Base-by-base conservation (phyloP, 2,888 invertebrate genomes). In the Argynnis bischoffii region DNA sequence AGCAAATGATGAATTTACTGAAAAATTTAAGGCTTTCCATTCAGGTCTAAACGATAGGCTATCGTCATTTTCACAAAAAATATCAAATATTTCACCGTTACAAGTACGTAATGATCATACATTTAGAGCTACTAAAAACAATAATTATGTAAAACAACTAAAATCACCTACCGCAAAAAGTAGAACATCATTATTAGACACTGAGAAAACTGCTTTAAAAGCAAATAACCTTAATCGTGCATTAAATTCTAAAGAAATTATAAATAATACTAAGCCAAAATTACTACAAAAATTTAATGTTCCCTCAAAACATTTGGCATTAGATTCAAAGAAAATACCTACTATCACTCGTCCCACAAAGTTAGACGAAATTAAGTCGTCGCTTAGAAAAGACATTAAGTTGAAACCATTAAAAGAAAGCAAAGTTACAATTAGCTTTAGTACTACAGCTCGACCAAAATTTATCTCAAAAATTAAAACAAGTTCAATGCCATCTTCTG, bases 21-120 rank as follows among this genome's bases (percentile, higher is more conserved):
- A 90, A 64, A 90, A 86, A 75, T 71, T 92, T 14, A 80, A 82
- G 77, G 82, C 81, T 21, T 75, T 90, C 53, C 87, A 86, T 61
- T 75, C 78, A 26, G 88, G 89, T 76, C 79, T 90, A 5, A 86
- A 83, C 72, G 89, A 89, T 67, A 82, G 86, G 41, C 72, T 75
- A 88, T 69, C 85, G 80, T 47, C 83, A 83, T 54, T 79, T 78
- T 74, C 72, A 60, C 66, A 69, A 63, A 63, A 69, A 70, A 60
- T 55, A 55, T 57, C 69, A 8, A 18, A 66, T 18, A 48, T 63
- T 13, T 51, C 14, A 35, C 35, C 47, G 4, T 46, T 50, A 54
- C 63, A 51, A 15, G 3, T 21, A 13, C 21, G 55, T 50, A 55
- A 55, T 18, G 59, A 59, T 26, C 59, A 47, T 13, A 59, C 13